A percentile compares a stretch with the other conserved stretches of the same genome.
phyloP scores from a whole-genome alignment of 1,140 invertebrate species.

The Psix sp. region DNA sequence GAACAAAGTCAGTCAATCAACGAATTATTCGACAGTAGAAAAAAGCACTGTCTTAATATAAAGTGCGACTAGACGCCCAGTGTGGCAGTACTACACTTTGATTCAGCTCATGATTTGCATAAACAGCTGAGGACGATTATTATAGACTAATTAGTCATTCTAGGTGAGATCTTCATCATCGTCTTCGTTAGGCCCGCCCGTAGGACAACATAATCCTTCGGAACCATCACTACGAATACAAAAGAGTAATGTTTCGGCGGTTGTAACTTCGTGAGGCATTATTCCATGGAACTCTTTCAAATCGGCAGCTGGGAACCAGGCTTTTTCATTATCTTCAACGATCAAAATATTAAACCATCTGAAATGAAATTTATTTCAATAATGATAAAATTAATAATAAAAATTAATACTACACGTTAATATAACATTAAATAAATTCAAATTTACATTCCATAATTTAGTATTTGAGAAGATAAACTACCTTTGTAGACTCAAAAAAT shows the following conservation, averaged over 20 bases:
- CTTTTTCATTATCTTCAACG: constrained; percentile 92
- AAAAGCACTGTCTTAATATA: constrained; percentile 58
- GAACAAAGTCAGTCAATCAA: constrained; percentile 51
- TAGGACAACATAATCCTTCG: constrained; percentile 89
- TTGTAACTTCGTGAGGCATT: constrained; percentile 86
- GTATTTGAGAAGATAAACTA: too few relatives aligned
- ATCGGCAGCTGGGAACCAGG: constrained; percentile 93
- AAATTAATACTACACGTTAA: too few relatives aligned
- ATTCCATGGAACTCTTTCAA: constrained; percentile 92
- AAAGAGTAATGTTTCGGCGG: constrained; percentile 87
- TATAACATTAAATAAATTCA: too few relatives aligned
- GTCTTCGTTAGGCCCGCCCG: constrained; percentile 80
- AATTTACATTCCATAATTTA: too few relatives aligned
- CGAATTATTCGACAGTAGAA: constrained; percentile 52
- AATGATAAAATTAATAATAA: too few relatives aligned
- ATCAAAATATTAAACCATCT: constrained; percentile 87
- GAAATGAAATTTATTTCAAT: constrained; percentile 27
- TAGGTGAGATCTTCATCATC: constrained; percentile 77
- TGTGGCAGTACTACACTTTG: constrained; percentile 50
- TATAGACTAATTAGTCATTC: constrained; percentile 57
- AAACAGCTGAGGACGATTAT: constrained; percentile 31
- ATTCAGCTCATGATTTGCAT: constrained; percentile 29
- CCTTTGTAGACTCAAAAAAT: too few relatives aligned
- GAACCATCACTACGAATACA: constrained; percentile 89
- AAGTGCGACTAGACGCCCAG: constrained; percentile 57